Evolutionary conservation across 64 coral and sea anemone genomes (phyloP), one percentile per base, ranked within the genome.

Genomic region (Dendronephthya gigantea): DNA sequence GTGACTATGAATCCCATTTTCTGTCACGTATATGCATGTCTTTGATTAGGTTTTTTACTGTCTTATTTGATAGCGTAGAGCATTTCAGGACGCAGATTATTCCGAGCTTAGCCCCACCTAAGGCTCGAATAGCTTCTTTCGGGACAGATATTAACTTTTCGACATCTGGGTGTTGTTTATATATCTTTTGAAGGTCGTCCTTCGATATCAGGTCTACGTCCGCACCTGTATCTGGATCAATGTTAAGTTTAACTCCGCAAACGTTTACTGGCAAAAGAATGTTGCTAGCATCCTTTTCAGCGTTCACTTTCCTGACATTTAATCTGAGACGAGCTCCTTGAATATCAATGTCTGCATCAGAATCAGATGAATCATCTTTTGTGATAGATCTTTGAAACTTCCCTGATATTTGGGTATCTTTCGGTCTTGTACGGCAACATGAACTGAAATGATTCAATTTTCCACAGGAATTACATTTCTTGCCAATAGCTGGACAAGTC

Each of bases 201-300:
- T 74, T 74, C 30, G 68, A 74, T 74, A 74, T 74, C 68, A 74
- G 32, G 32, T 74, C n/a, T n/a, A n/a, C n/a, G n/a, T n/a, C n/a
- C n/a, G n/a, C n/a, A n/a, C n/a, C n/a, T n/a, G n/a, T n/a, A 0
- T 30, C 22, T 5, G 32, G 68, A 74, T 74, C 68, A 4, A 74
- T 74, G n/a, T 74, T 28, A 74, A 74, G 30, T 8, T 35, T 28
- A 8, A 74, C 68, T 30, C 68, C 68, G 6, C 1, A 74, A 74
- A 74, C 30, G 13, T 0, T 74, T 2, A 74, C 13, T 16, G 68
- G 68, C 30, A 74, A 5, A 74, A 74, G 68, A 74, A 74, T 74
- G 68, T 74, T 74, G 9, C 68, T 74, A 74, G 1, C 68, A 74
- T 74, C 68, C 68, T 74, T 74, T 28, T 28, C 68, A 30, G 1